Base-by-base conservation (phyloP, 2,113 vertebrate genomes). In the Gila orcuttii region DNA sequence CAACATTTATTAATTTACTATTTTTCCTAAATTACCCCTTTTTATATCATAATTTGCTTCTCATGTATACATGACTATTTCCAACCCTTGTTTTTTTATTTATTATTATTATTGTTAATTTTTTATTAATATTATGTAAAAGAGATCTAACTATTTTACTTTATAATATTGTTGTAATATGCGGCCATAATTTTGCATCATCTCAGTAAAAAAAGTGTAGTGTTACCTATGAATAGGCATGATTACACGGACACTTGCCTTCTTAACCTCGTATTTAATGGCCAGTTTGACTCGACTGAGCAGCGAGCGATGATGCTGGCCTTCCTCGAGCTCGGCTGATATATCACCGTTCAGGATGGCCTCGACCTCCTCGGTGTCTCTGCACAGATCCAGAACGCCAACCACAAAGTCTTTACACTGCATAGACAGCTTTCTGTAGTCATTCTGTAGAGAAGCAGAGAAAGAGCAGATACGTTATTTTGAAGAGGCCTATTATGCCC, bases 341-440 rank as follows among this genome's bases (percentile, higher is more conserved):
- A 97, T 85, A 47, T 97, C 96, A 55, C 96, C 96, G 0, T 97
- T 97, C 79, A 97, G 92, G 75, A 97, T 97, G 89, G 96, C 96
- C 86, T 96, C 96, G 60, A 97, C 96, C 82, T 97, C 96, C 45
- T 97, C 96, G 0, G 96, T 97, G 89, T 97, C 96, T 7, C 96
- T 91, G 88, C 96, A 97, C 17, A 97, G 94, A 36, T 97, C 96
- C 74, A 97, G 93, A 42, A 97, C 96, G 0, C 96, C 96, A 9
- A 97, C 96, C 45, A 97, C 96, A 19, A 97, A 97, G 90, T 97
- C 96, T 91, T 97, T 97, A 94, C 96, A 97, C 84, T 97, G 96
- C 96, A 97, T 96, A 79, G 96, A 97, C 86, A 97, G 93, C 91
- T 97, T 97, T 85, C 96, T 95, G 6, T 97, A 97, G 92, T 97